Conservation (phyloP, 2,888 invertebrate species). For the Polymixis flavicincta region DNA sequence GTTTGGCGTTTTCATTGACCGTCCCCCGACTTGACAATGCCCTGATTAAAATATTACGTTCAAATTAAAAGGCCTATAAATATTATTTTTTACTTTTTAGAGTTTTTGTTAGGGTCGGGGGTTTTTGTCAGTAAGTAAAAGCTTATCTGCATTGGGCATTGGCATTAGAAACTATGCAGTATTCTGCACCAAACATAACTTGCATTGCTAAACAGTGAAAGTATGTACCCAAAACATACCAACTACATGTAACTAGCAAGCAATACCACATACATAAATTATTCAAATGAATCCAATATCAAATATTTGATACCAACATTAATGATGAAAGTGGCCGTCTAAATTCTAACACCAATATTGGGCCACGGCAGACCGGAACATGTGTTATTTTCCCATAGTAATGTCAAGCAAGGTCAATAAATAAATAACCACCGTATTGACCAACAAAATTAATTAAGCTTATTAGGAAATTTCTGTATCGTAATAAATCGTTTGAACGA, state of each 20-base stretch:
- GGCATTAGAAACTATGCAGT: background rate
- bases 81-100: too few species aligned
- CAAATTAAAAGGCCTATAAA: too few species aligned
- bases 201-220: slow-evolving; percentile 33
- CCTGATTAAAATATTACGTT: too few species aligned
- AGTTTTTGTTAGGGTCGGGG: too few species aligned
- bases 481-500: slow-evolving; percentile 19
- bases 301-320: slow-evolving; percentile 55
- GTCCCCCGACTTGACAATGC: too few species aligned
- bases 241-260: slow-evolving; percentile 11
- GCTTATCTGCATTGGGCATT: background rate
- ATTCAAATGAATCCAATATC: slow-evolving; percentile 44
- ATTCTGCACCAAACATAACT: background rate
- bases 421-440: slow-evolving; percentile 37
- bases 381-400: background rate
- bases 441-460: slow-evolving; percentile 29
- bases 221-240: slow-evolving; percentile 7
- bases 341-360: slow-evolving; percentile 48
- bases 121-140: background rate
- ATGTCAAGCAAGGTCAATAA: slow-evolving; percentile 26
- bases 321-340: slow-evolving; percentile 44
- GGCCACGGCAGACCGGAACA: slow-evolving; percentile 41
- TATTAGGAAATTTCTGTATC: slow-evolving; percentile 10
- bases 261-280: slow-evolving; percentile 39
- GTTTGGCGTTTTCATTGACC: too few species aligned